Conservation (phyloP, 1,140 invertebrate species). For the Drosophila truncata region DNA sequence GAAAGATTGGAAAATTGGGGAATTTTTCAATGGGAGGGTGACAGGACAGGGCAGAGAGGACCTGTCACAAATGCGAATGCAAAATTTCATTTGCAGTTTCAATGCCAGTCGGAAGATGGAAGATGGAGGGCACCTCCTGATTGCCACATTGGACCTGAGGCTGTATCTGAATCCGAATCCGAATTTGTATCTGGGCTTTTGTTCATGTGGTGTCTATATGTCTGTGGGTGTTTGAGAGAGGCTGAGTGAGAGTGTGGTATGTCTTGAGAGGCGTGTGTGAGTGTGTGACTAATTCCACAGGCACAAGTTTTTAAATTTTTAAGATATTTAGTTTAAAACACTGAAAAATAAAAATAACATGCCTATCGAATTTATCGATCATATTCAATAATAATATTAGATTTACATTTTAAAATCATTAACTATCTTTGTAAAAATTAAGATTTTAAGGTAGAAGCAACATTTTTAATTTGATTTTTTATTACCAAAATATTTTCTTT, state of each 20-base stretch:
- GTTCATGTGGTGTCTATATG: slow-evolving; percentile 29
- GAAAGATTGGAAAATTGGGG: slow-evolving; percentile 22
- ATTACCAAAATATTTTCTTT: too few relatives aligned
- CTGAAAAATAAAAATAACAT: too few relatives aligned
- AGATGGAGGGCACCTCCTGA: slow-evolving; percentile 37
- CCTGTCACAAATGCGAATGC: slow-evolving; percentile 58
- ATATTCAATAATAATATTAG: too few relatives aligned
- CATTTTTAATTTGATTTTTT: neutral
- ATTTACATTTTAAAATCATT: too few relatives aligned
- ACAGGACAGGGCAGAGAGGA: slow-evolving; percentile 3
- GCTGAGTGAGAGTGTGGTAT: slow-evolving; percentile 22
- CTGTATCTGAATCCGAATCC: slow-evolving; percentile 13
- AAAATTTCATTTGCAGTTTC: slow-evolving; percentile 63
- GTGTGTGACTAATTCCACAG: slow-evolving; percentile 22
- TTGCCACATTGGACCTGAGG: slow-evolving; percentile 54
- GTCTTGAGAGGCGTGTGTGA: slow-evolving; percentile 19
- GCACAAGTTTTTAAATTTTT: neutral
- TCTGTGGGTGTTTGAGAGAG: slow-evolving; percentile 10
- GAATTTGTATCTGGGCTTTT: slow-evolving; percentile 19
- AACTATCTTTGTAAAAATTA: too few relatives aligned
- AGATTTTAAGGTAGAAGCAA: too few relatives aligned
- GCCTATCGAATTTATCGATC: too few relatives aligned
- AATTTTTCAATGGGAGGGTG: slow-evolving; percentile 38
- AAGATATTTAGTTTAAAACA: neutral
- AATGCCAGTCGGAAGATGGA: slow-evolving; percentile 57